Evolutionary conservation across 2,797 vertebrate species (phyloP).

Genomic region (Cirrhinus molitorella): DNA sequence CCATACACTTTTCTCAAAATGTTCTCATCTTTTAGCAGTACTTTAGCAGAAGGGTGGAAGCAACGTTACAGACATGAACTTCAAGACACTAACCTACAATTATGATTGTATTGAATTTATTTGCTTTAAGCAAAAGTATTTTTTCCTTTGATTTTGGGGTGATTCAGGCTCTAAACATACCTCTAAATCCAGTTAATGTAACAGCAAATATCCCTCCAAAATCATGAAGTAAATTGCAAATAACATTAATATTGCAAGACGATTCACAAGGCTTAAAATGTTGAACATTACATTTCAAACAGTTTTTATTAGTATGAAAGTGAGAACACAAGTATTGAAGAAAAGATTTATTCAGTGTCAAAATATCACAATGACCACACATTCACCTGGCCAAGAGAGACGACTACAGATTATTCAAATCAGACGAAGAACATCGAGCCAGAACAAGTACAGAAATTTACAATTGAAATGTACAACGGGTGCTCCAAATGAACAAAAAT

Average conservation of each 20-base stretch:
- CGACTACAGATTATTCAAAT: slow-evolving; percentile 88
- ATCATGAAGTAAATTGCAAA: not conserved
- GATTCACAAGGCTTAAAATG: not conserved
- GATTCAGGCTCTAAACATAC: no score
- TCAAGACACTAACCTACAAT: not conserved
- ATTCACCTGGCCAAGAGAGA: slow-evolving; percentile 90
- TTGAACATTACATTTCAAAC: not conserved
- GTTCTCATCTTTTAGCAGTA: not conserved
- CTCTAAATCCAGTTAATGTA: not conserved
- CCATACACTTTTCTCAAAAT: not conserved
- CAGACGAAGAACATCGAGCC: slow-evolving; percentile 87
- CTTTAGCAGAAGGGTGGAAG: no score
- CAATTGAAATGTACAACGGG: slow-evolving; percentile 86
- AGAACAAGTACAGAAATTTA: slow-evolving; percentile 88
- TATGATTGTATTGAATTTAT: not conserved
- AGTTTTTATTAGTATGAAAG: no score
- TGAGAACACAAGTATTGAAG: not conserved
- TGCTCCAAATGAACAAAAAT: slow-evolving; percentile 76
- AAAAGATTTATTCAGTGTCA: slow-evolving; percentile 57
- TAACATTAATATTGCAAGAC: not conserved
- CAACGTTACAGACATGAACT: no score
- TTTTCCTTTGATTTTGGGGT: not conserved
- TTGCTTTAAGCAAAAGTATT: not conserved
- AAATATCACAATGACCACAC: slow-evolving; percentile 92
- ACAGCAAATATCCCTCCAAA: not conserved